Percentiles rank a stretch among this genome's conserved stretches.
Evolutionary conservation across 2,888 invertebrate genomes (phyloP).

Genomic region (Drosophila lutescens): DNA sequence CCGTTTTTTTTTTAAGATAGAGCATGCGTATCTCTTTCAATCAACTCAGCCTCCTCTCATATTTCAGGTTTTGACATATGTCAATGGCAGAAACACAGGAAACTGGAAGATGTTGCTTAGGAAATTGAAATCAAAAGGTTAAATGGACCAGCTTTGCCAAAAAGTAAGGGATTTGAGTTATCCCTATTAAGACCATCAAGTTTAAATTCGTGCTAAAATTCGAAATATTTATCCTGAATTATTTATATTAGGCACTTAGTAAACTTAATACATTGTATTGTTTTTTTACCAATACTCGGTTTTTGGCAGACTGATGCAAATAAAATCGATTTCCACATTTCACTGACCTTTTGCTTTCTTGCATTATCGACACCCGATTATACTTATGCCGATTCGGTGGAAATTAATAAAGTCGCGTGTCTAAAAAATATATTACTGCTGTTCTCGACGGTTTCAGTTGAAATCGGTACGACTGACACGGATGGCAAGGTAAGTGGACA

Average conservation of each 20-base stretch:
- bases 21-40: constrained; percentile 33
- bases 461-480: constrained; percentile 28
- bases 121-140: constrained; percentile 17
- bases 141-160: not conserved
- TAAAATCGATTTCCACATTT: constrained; percentile 7
- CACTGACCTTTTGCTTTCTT: constrained; percentile 30
- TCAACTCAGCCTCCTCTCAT: constrained; percentile 47
- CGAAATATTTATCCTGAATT: too few relatives aligned
- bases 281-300: too few relatives aligned
- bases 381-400: constrained; percentile 24
- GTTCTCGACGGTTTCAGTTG: constrained; percentile 19
- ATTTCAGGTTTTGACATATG: constrained; percentile 62
- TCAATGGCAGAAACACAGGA: constrained; percentile 52
- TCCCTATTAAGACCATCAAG: not conserved
- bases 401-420: constrained; percentile 36
- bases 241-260: too few relatives aligned
- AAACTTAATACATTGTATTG: not conserved
- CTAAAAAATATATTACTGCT: constrained; percentile 13
- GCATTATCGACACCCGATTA: constrained; percentile 3
- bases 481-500: constrained; percentile 24
- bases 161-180: not conserved
- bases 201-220: too few relatives aligned
- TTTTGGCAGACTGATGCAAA: not conserved
- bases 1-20: constrained; percentile 31
- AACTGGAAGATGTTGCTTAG: constrained; percentile 20